Base-by-base conservation (phyloP, 1,140 invertebrate genomes). In the Drosophila insularis region DNA sequence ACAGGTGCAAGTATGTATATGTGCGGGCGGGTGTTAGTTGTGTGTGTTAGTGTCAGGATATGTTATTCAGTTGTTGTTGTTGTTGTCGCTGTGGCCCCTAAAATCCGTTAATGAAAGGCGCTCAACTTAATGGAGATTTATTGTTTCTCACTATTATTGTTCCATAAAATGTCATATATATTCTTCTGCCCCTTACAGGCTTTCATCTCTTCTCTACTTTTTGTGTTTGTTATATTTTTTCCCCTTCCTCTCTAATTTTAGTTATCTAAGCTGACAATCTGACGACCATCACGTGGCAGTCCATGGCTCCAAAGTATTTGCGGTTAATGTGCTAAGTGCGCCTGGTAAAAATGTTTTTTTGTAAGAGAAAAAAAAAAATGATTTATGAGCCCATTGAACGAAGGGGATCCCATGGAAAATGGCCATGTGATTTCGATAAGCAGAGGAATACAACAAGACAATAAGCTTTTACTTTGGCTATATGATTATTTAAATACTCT, bases 91-190 rank as follows among this genome's bases (percentile, higher is more conserved):
- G 35, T 11, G 35, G 58, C 56, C 17, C 43, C 63, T 56, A 65
- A 86, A 85, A 86, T 75, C 72, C 78, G 81, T 86, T 86, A 86
- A 86, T 86, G 81, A 86, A 86, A 81, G 79, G 71, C 69, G 82
- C 78, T 87, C 78, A 87, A 73, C 78, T 59, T 79, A 87, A 86
- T 86, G 75, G 78, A 86, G 82, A 86, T 87, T 86, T 86, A 87
- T 86, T 81, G 79, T 81, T 86, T 81, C 63, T 61, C 66, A 74
- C 68, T 80, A 58, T 37, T 37, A 37, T 65, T 70, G 61, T 60
- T 50, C 64, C 32, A 78, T 78, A 68, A 74, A 74, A 19, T 60
- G 74, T 74, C 27, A 58, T 58, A 58, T 58, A 19, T 58, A n/a
- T n/a, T n/a, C n/a, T n/a, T 32, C 31, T 7, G 1, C 1, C 13